Percentiles rank a stretch among this genome's conserved stretches.
Conservation (phyloP, 2,797 vertebrate species). For the Lindbergichthys nudifrons region DNA sequence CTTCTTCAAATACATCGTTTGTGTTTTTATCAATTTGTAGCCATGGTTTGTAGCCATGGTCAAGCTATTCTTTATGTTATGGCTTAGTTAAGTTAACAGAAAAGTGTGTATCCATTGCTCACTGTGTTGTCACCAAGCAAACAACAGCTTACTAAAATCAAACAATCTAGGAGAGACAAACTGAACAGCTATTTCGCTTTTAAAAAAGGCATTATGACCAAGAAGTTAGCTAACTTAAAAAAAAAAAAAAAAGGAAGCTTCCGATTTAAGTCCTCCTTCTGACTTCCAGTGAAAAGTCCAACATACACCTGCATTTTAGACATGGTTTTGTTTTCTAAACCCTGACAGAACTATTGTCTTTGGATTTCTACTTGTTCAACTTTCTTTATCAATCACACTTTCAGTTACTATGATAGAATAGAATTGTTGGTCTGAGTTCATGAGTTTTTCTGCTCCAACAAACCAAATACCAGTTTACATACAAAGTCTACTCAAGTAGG, state of each 20-base stretch:
- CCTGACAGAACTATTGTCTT: neutral
- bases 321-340: neutral
- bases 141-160: neutral
- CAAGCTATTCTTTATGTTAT: neutral
- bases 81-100: neutral
- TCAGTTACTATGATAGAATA: neutral
- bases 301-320: neutral
- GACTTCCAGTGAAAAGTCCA: neutral
- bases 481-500: too few species aligned
- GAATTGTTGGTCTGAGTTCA: neutral
- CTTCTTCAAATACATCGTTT: neutral
- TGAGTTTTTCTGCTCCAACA: too few species aligned
- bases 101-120: neutral
- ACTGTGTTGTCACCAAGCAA: neutral
- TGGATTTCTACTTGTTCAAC: neutral
- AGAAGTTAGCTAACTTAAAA: too few species aligned
- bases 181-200: too few species aligned
- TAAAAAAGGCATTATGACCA: neutral
- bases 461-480: too few species aligned
- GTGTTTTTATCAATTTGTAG: neutral
- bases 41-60: neutral
- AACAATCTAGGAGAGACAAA: neutral
- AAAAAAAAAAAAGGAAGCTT: neutral
- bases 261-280: neutral
- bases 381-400: constrained; percentile 3